These are phyloP conservation scores for Xestia xanthographa DNA, from an alignment of 2,888 invertebrate genomes.

Conservation along the genomic window DNA sequence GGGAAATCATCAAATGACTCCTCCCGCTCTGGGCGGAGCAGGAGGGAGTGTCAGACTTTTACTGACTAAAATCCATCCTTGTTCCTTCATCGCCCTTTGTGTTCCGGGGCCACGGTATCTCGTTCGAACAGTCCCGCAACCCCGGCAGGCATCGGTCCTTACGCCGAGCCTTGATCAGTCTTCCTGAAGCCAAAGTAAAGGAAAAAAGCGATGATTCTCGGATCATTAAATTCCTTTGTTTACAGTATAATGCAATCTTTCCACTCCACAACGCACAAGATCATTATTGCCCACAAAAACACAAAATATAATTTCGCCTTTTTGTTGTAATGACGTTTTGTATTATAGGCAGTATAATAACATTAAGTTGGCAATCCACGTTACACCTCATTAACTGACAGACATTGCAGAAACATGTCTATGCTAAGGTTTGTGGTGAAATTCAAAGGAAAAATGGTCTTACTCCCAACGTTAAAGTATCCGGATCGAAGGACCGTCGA, in stretches of 20 bases:
- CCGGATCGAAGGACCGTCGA: constrained; percentile 1
- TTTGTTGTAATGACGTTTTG: constrained; percentile 57
- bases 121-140: too few species aligned
- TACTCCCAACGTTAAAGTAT: neutral
- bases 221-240: constrained; percentile 29
- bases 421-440: constrained; percentile 44
- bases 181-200: neutral
- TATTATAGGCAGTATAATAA: constrained; percentile 63
- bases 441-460: constrained; percentile 27
- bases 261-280: constrained; percentile 29
- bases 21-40: too few species aligned
- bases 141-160: too few species aligned
- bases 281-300: constrained; percentile 47
- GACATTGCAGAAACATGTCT: constrained; percentile 75
- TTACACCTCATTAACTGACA: constrained; percentile 79
- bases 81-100: too few species aligned
- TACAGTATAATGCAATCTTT: constrained; percentile 35
- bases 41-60: too few species aligned
- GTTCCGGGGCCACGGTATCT: too few species aligned
- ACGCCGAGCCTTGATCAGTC: neutral
- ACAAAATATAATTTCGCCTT: constrained; percentile 32
- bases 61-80: too few species aligned
- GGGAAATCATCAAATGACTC: too few species aligned
- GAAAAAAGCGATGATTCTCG: constrained; percentile 25
- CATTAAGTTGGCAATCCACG: constrained; percentile 73